Base-by-base conservation (phyloP, 2,888 invertebrate species). In the Acanthosepion esculentum region DNA sequence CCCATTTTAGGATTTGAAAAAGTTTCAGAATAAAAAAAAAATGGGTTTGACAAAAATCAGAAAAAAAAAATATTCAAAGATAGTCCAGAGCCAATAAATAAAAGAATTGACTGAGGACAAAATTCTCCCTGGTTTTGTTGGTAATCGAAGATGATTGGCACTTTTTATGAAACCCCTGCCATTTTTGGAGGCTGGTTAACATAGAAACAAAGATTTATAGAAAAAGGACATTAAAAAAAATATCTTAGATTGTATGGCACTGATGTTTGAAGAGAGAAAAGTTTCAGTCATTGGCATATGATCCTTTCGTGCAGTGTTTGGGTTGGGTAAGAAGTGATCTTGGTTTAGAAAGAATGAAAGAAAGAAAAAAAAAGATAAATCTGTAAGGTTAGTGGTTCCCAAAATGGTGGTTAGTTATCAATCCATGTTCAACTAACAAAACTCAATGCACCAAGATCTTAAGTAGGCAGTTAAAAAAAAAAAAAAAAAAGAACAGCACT, bases 151-250 rank as follows among this genome's bases (percentile, higher is more conserved):
- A 78, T 78, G 78, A 78, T 78, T 78, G 78, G 78, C 78, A 78
- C 78, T 78, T 78, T 78, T 78, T n/a, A n/a, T 78, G n/a, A 78
- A 78, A 78, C 78, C 78, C 78, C 78, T 78, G 78, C 78, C 78
- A 78, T 78, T 78, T 10, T 78, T 78, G 78, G 78, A 78, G 78
- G 78, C 18, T 78, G 78, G 78, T 78, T 78, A n/a, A 78, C 78
- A 59, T 59, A 23, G 59, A 59, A 59, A 59, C 59, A 59, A 23
- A 59, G 23, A 23, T 59, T 33, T 12, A n/a, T 78, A 78, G 78
- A 33, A 78, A 78, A 78, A 78, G 78, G n/a, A 78, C 78, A 78
- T 78, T 33, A 78, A 78, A 78, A 78, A 78, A 78, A 78, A 78
- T 78, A n/a, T n/a, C 33, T 33, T 10, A 78, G n/a, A n/a, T 78